These are phyloP conservation scores for Cataglyphis livida DNA, from an alignment of 2,888 invertebrate species.

Conservation along the genomic window DNA sequence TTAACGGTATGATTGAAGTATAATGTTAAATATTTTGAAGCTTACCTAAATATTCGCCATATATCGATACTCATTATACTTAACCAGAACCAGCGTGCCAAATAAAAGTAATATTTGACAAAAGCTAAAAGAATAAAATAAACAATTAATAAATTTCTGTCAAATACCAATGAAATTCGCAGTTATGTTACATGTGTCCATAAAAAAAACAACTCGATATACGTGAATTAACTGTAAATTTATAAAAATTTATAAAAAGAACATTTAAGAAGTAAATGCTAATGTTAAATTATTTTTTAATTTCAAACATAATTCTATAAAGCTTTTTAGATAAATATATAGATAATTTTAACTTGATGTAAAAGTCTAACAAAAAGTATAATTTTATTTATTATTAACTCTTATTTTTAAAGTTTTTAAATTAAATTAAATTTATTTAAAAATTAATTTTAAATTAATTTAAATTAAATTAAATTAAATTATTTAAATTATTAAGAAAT, in stretches of 20 bases:
- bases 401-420: no score
- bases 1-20: no score
- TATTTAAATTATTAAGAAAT: not conserved
- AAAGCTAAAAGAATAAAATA: slow-evolving; percentile 88
- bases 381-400: not conserved
- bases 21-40: no score
- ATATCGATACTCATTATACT: slow-evolving; percentile 95
- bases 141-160: not conserved
- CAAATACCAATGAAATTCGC: not conserved
- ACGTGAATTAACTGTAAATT: no score
- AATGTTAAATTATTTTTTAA: not conserved
- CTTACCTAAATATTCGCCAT: slow-evolving; percentile 93
- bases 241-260: not conserved
- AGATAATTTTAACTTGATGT: not conserved
- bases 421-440: no score
- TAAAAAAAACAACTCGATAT: not conserved
- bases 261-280: not conserved
- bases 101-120: slow-evolving; percentile 90
- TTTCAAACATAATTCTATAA: not conserved
- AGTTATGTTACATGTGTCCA: not conserved
- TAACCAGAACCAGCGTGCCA: slow-evolving; percentile 94
- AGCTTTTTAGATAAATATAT: not conserved
- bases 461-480: no score
- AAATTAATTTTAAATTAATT: no score
- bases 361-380: not conserved